A percentile compares a stretch with the other conserved stretches of the same genome.
Evolutionary conservation across 2,113 vertebrate species (phyloP).

Genomic region (Alces alces): DNA sequence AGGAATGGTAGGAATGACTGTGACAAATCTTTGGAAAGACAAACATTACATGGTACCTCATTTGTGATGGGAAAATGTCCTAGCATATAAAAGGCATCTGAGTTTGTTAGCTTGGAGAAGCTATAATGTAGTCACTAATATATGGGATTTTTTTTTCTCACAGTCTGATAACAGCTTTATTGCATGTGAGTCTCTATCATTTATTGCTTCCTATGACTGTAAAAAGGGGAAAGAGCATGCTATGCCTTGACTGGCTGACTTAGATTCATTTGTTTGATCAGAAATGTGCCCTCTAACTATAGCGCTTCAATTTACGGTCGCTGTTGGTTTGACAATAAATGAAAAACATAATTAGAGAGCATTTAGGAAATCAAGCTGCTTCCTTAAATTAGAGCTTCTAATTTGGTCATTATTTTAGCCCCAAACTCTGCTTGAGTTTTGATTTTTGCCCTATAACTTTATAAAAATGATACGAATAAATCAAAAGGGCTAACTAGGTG

Average conservation of each 20-base stretch:
- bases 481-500: not conserved
- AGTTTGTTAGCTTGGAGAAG: slow-evolving; percentile 5
- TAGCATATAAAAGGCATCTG: slow-evolving; percentile 19
- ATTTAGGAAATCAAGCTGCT: not conserved
- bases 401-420: not conserved
- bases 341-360: not conserved
- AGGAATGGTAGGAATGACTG: slow-evolving; percentile 14
- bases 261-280: slow-evolving; percentile 39
- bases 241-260: not conserved
- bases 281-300: slow-evolving; percentile 6
- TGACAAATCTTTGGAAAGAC: slow-evolving; percentile 42
- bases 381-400: slow-evolving; percentile 17
- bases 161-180: slow-evolving; percentile 48
- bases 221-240: slow-evolving; percentile 10
- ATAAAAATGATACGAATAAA: not conserved
- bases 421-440: not conserved
- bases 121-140: not conserved
- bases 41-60: slow-evolving; percentile 16
- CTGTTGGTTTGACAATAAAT: slow-evolving; percentile 7
- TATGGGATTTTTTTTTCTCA: slow-evolving; percentile 35
- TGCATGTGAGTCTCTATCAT: not conserved
- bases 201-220: slow-evolving; percentile 29
- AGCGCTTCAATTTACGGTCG: not conserved
- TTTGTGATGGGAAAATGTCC: slow-evolving; percentile 43
- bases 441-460: not conserved